Evolutionary conservation across 2,888 invertebrate genomes (phyloP), one percentile per base, ranked within the genome.

Genomic region (Aromia moschata): DNA sequence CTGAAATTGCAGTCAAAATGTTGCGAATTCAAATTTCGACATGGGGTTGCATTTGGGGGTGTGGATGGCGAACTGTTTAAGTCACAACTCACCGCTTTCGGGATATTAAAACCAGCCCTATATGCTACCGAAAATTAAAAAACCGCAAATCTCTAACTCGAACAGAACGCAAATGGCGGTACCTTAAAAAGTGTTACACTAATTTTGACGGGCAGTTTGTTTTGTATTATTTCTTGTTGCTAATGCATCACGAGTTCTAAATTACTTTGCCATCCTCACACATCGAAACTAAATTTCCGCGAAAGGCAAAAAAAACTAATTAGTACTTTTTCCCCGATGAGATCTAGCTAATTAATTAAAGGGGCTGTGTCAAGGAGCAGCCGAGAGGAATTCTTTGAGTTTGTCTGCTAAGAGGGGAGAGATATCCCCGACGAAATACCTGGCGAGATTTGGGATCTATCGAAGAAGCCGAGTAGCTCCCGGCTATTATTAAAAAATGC

Each of bases 231-330:
- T n/a, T n/a, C n/a, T n/a, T n/a, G n/a, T n/a, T n/a, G n/a, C n/a
- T 7, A 44, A 18, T 18, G 18, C 25, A 9, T 1, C n/a, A 1
- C 10, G 47, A 15, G 7, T 31, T 9, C 14, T 5, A n/a, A 33
- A 33, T 20, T 7, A 12, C 11, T 20, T 44, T n/a, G 9, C 31
- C 2, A 30, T 31, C 30, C 33, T 15, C 46, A 33, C 15, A 16
- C 11, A 30, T 46, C 10, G 31, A 15, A 46, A 46, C 31, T 7
- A 25, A 25, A 25, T 58, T 63, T 58, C 58, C 61, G 47, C 47
- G 33, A 9, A 5, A 3, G 33, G 33, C 10, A 33, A 33, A 20
- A 44, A 55, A 55, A 38, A 46, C 46, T 40, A 55, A 55, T 55
- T 55, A 37, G 25, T 38, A 55, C 44, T 46, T 46, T 46, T 55